Evolutionary conservation across 23 tunicate genomes (phyloP), one percentile per base, ranked within the genome.

Genomic region (Corella eumyota): DNA sequence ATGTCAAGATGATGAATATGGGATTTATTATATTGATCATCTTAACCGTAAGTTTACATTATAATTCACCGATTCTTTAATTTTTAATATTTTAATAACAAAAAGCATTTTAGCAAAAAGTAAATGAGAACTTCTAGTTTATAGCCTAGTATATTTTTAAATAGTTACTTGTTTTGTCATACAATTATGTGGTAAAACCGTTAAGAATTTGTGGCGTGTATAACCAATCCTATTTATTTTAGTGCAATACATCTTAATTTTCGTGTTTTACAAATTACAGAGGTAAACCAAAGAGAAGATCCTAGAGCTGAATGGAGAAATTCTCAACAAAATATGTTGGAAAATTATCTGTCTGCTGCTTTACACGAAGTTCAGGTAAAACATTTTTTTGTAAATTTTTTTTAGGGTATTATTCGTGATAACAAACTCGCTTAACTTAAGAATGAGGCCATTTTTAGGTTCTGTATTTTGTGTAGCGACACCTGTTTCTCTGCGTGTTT

Each of bases 271-370:
- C 13, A 9, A 30, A 30, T 57, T 4, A 21, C 74, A 70, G 76
- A 76, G 50, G 46, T 11, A n/a, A 86, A 86, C 51, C 95, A 86
- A 61, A 77, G 71, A 34, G 95, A 86, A 66, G 95, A 86, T 60
- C 95, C 95, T 6, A 58, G 83, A 46, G 72, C 44, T 20, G 69
- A 60, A 25, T 69, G 78, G 78, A 48, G 69, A 63, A 30, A 65
- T 19, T 63, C 58, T 0, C 94, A 84, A 34, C 78, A 84, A 33
- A 21, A 50, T 20, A 84, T 84, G 94, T 65, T 84, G 50, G 83
- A 76, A 47, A 72, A 73, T 29, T 84, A 75, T 58, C 55, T 83
- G 22, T 32, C 51, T 28, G 32, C 62, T 26, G 77, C 93, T 48
- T 35, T 69, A 21, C 70, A 64, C 40, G 80, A 74, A 27, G 70